phyloP scores from a whole-genome alignment of 2,797 vertebrate species.

The Lepilemur septentrionalis region DNA sequence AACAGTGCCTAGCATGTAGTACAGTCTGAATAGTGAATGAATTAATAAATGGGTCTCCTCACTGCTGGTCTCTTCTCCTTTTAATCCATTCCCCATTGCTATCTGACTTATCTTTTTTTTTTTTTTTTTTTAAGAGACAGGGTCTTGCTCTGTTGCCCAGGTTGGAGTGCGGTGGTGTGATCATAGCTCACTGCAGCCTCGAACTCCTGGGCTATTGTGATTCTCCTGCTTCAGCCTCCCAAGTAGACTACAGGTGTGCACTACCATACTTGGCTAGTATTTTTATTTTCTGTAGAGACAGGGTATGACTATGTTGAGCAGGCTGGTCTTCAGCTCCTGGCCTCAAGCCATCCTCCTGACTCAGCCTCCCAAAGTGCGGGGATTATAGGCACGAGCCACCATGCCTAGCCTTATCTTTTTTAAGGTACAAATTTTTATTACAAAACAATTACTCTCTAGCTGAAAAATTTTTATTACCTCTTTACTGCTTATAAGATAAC shows the following conservation, averaged over 20 bases:
- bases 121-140: neutral
- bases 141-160: neutral
- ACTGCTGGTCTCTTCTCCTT: neutral
- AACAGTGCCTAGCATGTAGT: neutral
- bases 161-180: neutral
- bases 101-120: neutral
- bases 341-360: too few species aligned
- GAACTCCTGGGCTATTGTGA: too few species aligned
- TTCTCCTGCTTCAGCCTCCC: too few species aligned
- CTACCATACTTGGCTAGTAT: too few species aligned
- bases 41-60: neutral
- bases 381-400: too few species aligned
- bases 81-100: neutral
- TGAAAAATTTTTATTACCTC: neutral
- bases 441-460: neutral
- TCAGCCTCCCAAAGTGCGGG: too few species aligned
- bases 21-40: neutral
- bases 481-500: neutral
- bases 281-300: too few species aligned
- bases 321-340: too few species aligned
- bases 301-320: too few species aligned
- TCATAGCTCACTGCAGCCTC: neutral
- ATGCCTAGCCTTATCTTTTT: neutral
- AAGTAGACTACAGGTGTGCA: too few species aligned
- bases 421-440: neutral